phyloP scores from a whole-genome alignment of 2,113 vertebrate genomes.

The pig (Sus scrofa) region T2T-Sscrofa CM000828.6:50482001-50482500 shows the following conservation, averaged over 20 bases:
- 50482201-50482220: accelerated
- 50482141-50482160: background rate
- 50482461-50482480: background rate
- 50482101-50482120: background rate
- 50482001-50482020: background rate
- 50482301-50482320: background rate
- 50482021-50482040: background rate
- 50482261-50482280: background rate
- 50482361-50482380: background rate
- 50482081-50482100: background rate
- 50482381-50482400: background rate
- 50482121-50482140: background rate
- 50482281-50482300: background rate
- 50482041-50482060: background rate
- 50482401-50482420: background rate
- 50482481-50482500: slow-evolving; percentile 4
- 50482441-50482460: background rate
- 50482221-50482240: background rate
- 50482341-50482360: background rate
- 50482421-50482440: background rate
- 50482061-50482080: background rate
- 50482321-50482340: background rate
- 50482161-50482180: background rate
- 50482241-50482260: background rate
- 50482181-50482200: background rate